Percentiles rank a stretch among this genome's conserved stretches.
Evolutionary conservation across 1,140 invertebrate species (phyloP).

Genomic region (Pseudomyrmex gracilis): DNA sequence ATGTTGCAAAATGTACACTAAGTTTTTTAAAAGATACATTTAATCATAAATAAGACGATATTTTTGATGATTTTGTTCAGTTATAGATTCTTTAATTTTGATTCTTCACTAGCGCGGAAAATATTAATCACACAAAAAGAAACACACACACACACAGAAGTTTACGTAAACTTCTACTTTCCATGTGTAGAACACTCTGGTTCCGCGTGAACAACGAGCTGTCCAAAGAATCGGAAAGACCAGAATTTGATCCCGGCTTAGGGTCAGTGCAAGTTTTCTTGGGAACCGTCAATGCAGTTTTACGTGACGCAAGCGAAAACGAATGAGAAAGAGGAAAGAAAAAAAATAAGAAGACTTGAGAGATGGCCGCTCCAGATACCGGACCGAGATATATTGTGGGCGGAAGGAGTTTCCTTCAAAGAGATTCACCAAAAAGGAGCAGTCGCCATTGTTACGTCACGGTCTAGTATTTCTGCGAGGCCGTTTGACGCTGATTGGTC

Average conservation of each 20-base stretch:
- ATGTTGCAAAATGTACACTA: no score
- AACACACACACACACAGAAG: not conserved
- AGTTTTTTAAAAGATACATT: no score
- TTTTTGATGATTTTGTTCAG: no score
- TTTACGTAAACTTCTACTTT: no score
- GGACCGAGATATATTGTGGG: slow-evolving; percentile 75
- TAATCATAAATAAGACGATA: no score
- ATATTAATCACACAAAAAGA: not conserved
- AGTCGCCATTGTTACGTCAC: slow-evolving; percentile 83
- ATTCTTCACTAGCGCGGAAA: no score
- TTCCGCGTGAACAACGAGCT: not conserved
- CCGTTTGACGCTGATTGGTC: slow-evolving; percentile 63
- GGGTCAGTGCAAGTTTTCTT: slow-evolving; percentile 51
- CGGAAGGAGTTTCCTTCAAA: slow-evolving; percentile 77
- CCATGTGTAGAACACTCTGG: not conserved
- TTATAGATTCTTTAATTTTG: no score
- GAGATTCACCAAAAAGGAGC: slow-evolving; percentile 75
- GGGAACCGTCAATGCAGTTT: slow-evolving; percentile 63
- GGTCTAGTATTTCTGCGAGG: slow-evolving; percentile 80
- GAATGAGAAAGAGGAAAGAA: slow-evolving; percentile 43
- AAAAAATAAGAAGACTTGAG: slow-evolving; percentile 56
- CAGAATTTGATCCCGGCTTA: slow-evolving; percentile 69
- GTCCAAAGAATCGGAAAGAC: slow-evolving; percentile 53
- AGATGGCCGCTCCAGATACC: slow-evolving; percentile 77
- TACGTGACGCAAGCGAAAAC: slow-evolving; percentile 56